Evolutionary conservation across 92 coral and sea anemone genomes (phyloP), one percentile per base, ranked within the genome.

Genomic region (Ricordea florida): DNA sequence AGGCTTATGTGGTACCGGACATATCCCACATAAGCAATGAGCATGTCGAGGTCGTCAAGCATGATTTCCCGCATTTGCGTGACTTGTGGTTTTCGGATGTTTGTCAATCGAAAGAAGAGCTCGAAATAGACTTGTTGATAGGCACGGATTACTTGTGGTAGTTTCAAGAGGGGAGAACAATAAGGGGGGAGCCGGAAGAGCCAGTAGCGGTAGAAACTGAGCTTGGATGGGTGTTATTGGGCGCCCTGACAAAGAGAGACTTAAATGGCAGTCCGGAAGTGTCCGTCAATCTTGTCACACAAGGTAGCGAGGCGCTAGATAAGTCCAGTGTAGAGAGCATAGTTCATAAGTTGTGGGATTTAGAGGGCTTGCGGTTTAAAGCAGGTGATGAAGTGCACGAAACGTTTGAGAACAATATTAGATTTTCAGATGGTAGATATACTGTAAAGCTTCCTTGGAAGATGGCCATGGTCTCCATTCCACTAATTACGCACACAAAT

Each of bases 81-180:
- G 87, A 66, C 32, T 43, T 81, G 37, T 70, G 87, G 87, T 71
- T 81, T 10, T 81, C 87, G 1, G 83, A 77, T 9, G 76, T 65
- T 33, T 77, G 75, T 41, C 49, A 41, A 48, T 18, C 56, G 9
- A 20, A 71, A 28, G 83, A 85, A 5, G 33, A 25, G 10, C 49
- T 84, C 16, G 84, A 59, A 18, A 67, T 88, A 16, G 87, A 78
- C 48, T 21, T 83, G 16, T 58, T 88, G 30, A 60, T 88, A 20
- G 89, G 89, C 2, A 58, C 86, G 50, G 90, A 89, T 35, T 80
- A 74, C 50, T 74, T 89, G 41, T 87, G 89, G 93, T 23, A 56
- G 8, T 20, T 76, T 61, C 82, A 76, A 35, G 55, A 25, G 53
- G 69, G 61, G 22, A 51, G 48, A 13, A 45, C 71, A 8, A 57